Evolutionary conservation across 2,888 invertebrate genomes (phyloP).

Genomic region (Macrosoma leucophasiata): DNA sequence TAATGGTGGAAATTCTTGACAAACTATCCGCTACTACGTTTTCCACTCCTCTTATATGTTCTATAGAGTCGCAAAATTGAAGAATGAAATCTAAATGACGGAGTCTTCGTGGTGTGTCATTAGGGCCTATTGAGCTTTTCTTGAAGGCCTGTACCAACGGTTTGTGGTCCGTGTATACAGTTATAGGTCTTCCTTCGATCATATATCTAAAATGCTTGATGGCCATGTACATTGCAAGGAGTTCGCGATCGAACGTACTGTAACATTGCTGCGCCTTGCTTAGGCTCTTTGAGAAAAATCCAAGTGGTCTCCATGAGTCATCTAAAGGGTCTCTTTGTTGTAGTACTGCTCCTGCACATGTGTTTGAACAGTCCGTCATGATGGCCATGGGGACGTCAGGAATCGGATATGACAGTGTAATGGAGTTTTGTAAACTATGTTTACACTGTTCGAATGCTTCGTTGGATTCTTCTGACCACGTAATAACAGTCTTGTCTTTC

Average conservation of each 20-base stretch:
- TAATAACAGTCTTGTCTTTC: slow-evolving; percentile 8
- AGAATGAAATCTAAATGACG: slow-evolving; percentile 11
- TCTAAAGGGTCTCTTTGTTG: slow-evolving; percentile 7
- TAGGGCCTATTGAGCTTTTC: slow-evolving; percentile 8
- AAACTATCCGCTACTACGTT: slow-evolving; percentile 9
- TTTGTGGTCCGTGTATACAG: slow-evolving; percentile 25
- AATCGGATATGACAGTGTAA: slow-evolving; percentile 6
- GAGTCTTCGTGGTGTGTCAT: slow-evolving; percentile 9
- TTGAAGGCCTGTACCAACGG: slow-evolving; percentile 21
- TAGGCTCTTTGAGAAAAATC: slow-evolving; percentile 11
- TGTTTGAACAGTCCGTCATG: slow-evolving; percentile 8
- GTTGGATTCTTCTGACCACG: slow-evolving; percentile 8
- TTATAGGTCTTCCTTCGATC: slow-evolving; percentile 12
- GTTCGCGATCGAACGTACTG: slow-evolving; percentile 10
- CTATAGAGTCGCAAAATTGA: slow-evolving; percentile 7
- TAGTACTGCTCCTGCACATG: slow-evolving; percentile 8
- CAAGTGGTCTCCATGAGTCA: slow-evolving; percentile 9
- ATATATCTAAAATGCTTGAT: slow-evolving; percentile 8
- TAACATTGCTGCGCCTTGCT: slow-evolving; percentile 7
- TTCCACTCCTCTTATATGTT: slow-evolving; percentile 7
- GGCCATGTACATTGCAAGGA: slow-evolving; percentile 11
- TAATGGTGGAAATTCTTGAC: slow-evolving; percentile 8
- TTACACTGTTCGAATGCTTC: slow-evolving; percentile 12
- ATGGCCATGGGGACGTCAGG: slow-evolving; percentile 5
- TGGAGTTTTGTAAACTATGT: slow-evolving; percentile 6